Percentiles rank a stretch among this genome's conserved stretches.
These are phyloP conservation scores for Pandion haliaetus DNA, from an alignment of 2,113 vertebrate species.

Conservation along the genomic window DNA sequence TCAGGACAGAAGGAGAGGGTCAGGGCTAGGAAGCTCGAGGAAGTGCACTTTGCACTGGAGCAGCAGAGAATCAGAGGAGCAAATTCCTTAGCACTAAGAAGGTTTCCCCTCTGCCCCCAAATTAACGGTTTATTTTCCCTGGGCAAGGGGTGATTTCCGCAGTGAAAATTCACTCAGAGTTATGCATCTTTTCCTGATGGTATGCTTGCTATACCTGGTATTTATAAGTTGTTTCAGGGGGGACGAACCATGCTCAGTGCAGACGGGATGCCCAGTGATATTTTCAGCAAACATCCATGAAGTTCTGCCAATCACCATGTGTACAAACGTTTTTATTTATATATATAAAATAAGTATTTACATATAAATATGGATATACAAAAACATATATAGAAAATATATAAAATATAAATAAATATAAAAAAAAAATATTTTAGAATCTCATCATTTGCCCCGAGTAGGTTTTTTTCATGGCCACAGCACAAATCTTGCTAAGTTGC, in stretches of 20 bases:
- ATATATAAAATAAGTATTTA: neutral
- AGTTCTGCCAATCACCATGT: neutral
- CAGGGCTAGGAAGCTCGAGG: neutral
- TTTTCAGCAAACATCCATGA: neutral
- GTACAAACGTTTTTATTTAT: neutral
- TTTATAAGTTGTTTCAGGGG: neutral
- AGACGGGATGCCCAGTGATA: neutral
- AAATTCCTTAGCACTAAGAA: neutral
- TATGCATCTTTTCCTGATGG: neutral
- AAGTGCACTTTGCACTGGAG: neutral
- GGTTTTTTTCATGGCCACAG: neutral
- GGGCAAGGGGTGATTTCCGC: neutral
- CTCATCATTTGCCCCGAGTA: neutral
- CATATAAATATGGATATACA: neutral
- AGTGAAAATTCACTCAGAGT: neutral
- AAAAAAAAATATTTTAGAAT: neutral
- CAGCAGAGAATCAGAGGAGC: neutral
- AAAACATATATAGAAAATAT: neutral
- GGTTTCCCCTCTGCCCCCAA: neutral
- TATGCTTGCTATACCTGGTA: neutral
- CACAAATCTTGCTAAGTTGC: neutral
- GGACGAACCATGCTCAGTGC: neutral
- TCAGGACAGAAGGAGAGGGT: neutral
- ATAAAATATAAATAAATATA: neutral
- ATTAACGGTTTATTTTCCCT: neutral